These are phyloP conservation scores for Xenopus laevis DNA, from an alignment of 2,113 vertebrate species.

Conservation along the genomic window DNA sequence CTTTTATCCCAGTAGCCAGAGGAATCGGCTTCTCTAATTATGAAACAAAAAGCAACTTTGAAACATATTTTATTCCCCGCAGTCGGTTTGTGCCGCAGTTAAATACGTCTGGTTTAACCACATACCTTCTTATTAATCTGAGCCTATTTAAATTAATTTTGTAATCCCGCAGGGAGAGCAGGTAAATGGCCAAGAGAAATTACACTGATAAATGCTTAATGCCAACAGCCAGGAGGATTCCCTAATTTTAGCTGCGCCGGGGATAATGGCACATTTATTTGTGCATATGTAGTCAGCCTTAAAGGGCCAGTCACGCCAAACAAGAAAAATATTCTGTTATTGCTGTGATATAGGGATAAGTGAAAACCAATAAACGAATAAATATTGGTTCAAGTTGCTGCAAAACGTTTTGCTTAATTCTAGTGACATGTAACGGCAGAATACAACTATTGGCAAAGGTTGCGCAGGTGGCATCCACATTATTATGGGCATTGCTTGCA, in stretches of 20 bases:
- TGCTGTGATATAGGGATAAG: too few species aligned
- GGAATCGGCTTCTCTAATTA: constrained; percentile 28
- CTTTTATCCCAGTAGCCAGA: constrained; percentile 36
- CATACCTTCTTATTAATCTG: constrained; percentile 11
- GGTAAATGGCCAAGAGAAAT: constrained; percentile 28
- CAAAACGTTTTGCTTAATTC: too few species aligned
- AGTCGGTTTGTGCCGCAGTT: constrained; percentile 31
- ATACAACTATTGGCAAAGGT: too few species aligned
- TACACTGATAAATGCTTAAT: constrained; percentile 17
- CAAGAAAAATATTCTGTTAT: neutral
- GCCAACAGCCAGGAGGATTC: constrained; percentile 7
- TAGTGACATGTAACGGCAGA: too few species aligned
- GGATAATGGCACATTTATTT: neutral
- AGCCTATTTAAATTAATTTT: constrained; percentile 25
- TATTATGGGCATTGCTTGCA: too few species aligned
- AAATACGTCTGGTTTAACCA: constrained; percentile 10
- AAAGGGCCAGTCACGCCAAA: neutral
- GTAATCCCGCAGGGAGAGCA: constrained; percentile 29
- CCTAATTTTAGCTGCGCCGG: neutral
- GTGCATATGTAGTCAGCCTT: neutral
- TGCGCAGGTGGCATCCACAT: too few species aligned
- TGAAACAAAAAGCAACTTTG: constrained; percentile 22
- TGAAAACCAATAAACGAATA: too few species aligned
- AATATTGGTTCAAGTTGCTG: too few species aligned
- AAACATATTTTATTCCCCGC: constrained; percentile 14